Percentiles rank a stretch among this genome's conserved stretches.
Evolutionary conservation across 2,888 invertebrate species (phyloP).

Genomic region (Candidula unifasciata): DNA sequence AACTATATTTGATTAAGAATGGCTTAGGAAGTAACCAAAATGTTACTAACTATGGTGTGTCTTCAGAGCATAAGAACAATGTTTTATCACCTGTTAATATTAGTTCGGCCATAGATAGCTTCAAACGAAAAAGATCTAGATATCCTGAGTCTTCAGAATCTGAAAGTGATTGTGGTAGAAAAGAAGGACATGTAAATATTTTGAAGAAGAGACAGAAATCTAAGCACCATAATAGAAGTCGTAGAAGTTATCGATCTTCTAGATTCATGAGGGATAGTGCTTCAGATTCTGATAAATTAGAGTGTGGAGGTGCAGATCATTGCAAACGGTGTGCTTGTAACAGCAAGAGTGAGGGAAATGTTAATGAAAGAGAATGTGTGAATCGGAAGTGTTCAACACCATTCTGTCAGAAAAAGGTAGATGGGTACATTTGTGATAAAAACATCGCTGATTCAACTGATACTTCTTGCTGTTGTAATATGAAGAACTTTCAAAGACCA

Average conservation of each 20-base stretch:
- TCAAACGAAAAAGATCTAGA: conserved; percentile 14
- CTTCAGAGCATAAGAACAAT: neutral
- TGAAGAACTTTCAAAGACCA: neutral
- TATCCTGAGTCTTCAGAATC: conserved; percentile 34
- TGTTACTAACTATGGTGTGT: neutral
- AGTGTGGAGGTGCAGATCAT: neutral
- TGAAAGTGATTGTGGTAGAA: neutral
- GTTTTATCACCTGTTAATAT: neutral
- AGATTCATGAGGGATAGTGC: neutral
- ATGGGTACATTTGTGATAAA: neutral
- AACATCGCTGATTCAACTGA: neutral
- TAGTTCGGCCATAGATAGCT: neutral
- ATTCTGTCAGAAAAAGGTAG: neutral
- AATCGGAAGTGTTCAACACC: neutral
- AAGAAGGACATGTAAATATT: neutral
- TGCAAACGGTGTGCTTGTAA: neutral
- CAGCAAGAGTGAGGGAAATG: neutral
- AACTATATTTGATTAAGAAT: neutral
- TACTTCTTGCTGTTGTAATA: neutral
- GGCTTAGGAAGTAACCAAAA: neutral
- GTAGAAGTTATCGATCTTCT: neutral
- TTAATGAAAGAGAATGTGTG: neutral
- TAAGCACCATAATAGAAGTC: neutral
- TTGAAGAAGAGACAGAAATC: neutral
- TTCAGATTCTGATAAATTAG: conserved; percentile 11